phyloP scores from a whole-genome alignment of 2,888 invertebrate species.

The Cerceris ruficornis region DNA sequence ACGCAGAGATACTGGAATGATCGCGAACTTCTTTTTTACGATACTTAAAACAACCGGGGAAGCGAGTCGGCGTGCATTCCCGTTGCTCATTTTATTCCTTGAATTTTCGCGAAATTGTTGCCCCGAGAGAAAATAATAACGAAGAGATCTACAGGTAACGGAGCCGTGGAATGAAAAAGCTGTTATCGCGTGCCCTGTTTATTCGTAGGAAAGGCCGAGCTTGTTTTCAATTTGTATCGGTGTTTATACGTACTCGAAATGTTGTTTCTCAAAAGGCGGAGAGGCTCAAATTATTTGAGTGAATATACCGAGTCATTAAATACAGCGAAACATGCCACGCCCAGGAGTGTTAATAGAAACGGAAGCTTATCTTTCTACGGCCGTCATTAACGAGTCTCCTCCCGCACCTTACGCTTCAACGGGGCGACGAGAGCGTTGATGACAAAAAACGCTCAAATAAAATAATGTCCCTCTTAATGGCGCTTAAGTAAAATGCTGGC shows the following conservation, averaged over 20 bases:
- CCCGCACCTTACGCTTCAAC: slow-evolving; percentile 45
- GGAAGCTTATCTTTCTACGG: slow-evolving; percentile 51
- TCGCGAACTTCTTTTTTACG: neutral
- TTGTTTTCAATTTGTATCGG: no score
- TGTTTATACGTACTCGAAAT: no score
- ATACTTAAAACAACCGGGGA: neutral
- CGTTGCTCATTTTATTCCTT: neutral
- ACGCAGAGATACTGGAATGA: neutral
- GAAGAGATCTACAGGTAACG: neutral
- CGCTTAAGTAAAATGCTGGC: slow-evolving; percentile 63
- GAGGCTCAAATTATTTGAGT: slow-evolving; percentile 31
- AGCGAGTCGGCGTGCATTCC: neutral
- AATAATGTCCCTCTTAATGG: slow-evolving; percentile 64
- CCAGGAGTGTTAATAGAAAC: slow-evolving; percentile 43
- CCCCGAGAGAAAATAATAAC: neutral
- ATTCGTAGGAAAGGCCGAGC: no score
- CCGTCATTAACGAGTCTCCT: slow-evolving; percentile 59
- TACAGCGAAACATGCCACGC: slow-evolving; percentile 30
- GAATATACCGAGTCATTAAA: slow-evolving; percentile 49
- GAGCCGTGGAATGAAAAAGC: no score
- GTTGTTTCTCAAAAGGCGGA: neutral
- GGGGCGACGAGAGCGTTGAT: slow-evolving; percentile 49
- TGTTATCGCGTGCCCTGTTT: no score
- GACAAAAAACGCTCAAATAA: slow-evolving; percentile 59
- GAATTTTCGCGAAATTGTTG: neutral